Evolutionary conservation across 2,888 invertebrate species (phyloP).

Genomic region (Hanleya hanleyi): DNA sequence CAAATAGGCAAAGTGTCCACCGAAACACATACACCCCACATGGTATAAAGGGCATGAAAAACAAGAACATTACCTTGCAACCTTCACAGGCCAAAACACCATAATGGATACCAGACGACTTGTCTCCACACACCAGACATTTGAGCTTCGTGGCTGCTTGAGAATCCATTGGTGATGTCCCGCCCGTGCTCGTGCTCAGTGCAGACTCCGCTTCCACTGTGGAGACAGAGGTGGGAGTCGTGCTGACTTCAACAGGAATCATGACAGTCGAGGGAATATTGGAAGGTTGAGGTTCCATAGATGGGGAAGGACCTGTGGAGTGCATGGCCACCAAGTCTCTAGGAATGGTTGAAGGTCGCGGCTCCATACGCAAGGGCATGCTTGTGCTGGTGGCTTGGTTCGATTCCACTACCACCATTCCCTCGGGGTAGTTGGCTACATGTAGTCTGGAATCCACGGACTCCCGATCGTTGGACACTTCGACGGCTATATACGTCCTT

Average conservation of each 20-base stretch:
- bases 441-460: neutral
- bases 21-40: too few species aligned
- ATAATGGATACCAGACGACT: constrained; percentile 72
- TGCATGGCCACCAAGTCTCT: neutral
- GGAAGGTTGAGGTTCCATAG: neutral
- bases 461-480: neutral
- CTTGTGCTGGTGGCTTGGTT: neutral
- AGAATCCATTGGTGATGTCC: neutral
- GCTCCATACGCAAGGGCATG: neutral
- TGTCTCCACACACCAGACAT: constrained; percentile 72
- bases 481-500: neutral
- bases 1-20: too few species aligned
- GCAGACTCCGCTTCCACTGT: neutral
- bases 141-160: constrained; percentile 45
- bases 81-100: constrained; percentile 73
- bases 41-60: too few species aligned
- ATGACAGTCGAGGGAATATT: neutral
- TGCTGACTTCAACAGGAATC: neutral
- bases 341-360: neutral
- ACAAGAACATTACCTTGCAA: constrained; percentile 70
- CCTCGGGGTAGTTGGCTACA: neutral
- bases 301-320: neutral
- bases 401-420: neutral
- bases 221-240: neutral
- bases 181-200: neutral